Percentiles rank a stretch among this genome's conserved stretches.
phyloP scores from a whole-genome alignment of 2,888 invertebrate species.

The Junonia oenone region DNA sequence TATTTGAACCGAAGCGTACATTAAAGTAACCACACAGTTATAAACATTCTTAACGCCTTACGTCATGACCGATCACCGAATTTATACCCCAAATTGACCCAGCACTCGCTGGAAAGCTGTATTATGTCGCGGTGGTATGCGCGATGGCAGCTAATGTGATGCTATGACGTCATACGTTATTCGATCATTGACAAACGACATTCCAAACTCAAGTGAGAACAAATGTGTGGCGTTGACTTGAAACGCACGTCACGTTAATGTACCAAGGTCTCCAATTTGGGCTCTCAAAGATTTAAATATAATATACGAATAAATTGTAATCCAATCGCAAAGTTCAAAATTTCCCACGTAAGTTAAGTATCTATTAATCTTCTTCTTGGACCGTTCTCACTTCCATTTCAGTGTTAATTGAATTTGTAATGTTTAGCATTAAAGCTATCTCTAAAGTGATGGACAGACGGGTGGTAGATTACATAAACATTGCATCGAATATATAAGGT shows the following conservation, averaged over 20 bases:
- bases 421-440: conserved; percentile 51
- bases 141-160: conserved; percentile 51
- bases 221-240: conserved; percentile 51
- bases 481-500: conserved; percentile 64
- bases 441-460: conserved; percentile 60
- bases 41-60: conserved; percentile 50
- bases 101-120: conserved; percentile 50
- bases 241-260: conserved; percentile 63
- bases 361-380: neutral
- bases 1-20: conserved; percentile 45
- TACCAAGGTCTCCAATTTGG: conserved; percentile 63
- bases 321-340: neutral
- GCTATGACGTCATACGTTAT: conserved; percentile 67
- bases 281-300: conserved; percentile 38
- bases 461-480: conserved; percentile 65
- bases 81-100: conserved; percentile 49
- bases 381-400: neutral
- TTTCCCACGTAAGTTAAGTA: neutral
- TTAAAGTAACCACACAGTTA: conserved; percentile 44
- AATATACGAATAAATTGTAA: too few relatives aligned
- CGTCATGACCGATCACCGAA: conserved; percentile 54
- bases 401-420: conserved; percentile 25
- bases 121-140: conserved; percentile 52
- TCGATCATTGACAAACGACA: conserved; percentile 77
- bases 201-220: conserved; percentile 70